Percentiles rank a stretch among this genome's conserved stretches.
Conservation (phyloP, 2,797 vertebrate species). For the Atherinosoma microstoma region DNA sequence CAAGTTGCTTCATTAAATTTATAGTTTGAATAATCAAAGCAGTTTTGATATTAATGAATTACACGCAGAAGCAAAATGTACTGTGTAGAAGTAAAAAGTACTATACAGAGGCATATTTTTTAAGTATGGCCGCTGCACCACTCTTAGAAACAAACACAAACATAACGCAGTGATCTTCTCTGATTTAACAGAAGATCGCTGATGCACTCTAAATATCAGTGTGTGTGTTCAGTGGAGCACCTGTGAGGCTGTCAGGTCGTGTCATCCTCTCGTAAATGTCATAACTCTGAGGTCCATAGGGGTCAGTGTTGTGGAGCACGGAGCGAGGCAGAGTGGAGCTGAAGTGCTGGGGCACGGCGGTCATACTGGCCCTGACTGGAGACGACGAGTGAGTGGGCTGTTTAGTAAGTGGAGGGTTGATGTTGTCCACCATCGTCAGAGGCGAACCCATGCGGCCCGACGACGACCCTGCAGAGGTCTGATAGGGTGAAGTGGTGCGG, state of each 20-base stretch:
- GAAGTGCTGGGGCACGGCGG: conserved; percentile 93
- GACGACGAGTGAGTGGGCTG: conserved; percentile 86
- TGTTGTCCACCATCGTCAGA: conserved; percentile 82
- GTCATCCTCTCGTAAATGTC: conserved; percentile 96
- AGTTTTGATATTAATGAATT: background rate
- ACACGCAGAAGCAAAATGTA: too few relatives aligned
- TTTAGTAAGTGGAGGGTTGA: conserved; percentile 85
- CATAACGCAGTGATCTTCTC: background rate
- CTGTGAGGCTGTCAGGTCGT: conserved; percentile 93
- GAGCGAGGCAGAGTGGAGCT: conserved; percentile 89
- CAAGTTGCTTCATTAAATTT: background rate
- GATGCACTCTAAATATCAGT: conserved; percentile 5
- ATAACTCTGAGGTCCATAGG: conserved; percentile 90
- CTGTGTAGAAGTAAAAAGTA: background rate
- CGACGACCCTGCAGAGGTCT: conserved; percentile 64
- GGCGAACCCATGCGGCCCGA: conserved; percentile 89
- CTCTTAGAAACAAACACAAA: too few relatives aligned
- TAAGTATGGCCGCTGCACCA: background rate
- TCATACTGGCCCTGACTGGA: conserved; percentile 91
- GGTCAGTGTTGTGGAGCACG: conserved; percentile 86
- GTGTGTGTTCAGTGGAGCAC: conserved; percentile 69
- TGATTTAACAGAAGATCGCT: background rate
- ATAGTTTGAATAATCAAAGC: background rate
- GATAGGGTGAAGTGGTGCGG: conserved; percentile 85
- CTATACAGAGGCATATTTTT: background rate